A percentile compares a stretch with the other conserved stretches of the same genome.
These are phyloP conservation scores for Cygnus atratus DNA, from an alignment of 2,113 vertebrate species.

Conservation along the genomic window DNA sequence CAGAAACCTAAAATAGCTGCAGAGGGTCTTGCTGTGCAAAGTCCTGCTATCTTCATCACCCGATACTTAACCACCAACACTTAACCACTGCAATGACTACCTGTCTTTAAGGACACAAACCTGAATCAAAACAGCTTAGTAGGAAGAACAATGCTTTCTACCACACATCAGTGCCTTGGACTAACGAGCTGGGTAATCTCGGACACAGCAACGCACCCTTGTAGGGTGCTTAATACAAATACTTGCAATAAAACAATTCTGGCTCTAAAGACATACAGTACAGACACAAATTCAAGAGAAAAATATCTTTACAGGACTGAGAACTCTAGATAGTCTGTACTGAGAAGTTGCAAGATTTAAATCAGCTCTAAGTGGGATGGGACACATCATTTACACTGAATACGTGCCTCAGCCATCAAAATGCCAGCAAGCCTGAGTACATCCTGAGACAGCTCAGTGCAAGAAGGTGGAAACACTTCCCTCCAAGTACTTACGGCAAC, in stretches of 20 bases:
- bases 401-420: neutral
- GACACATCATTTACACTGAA: neutral
- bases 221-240: neutral
- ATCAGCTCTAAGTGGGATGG: neutral
- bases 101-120: fast-evolving
- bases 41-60: neutral
- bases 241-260: neutral
- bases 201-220: fast-evolving
- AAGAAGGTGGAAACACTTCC: neutral
- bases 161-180: neutral
- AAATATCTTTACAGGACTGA: neutral
- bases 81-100: neutral
- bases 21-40: neutral
- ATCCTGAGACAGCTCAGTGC: neutral
- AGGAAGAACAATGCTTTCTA: neutral
- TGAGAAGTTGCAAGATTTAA: neutral
- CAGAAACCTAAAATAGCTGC: fast-evolving
- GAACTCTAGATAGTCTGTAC: neutral
- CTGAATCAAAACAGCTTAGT: neutral
- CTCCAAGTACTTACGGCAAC: neutral
- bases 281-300: neutral
- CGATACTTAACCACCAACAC: too few relatives aligned
- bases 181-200: too few relatives aligned
- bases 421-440: neutral
- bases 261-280: neutral